Evolutionary conservation across 1,140 invertebrate species (phyloP), one percentile per base, ranked within the genome.

Genomic region (Euura saliciscinereae): DNA sequence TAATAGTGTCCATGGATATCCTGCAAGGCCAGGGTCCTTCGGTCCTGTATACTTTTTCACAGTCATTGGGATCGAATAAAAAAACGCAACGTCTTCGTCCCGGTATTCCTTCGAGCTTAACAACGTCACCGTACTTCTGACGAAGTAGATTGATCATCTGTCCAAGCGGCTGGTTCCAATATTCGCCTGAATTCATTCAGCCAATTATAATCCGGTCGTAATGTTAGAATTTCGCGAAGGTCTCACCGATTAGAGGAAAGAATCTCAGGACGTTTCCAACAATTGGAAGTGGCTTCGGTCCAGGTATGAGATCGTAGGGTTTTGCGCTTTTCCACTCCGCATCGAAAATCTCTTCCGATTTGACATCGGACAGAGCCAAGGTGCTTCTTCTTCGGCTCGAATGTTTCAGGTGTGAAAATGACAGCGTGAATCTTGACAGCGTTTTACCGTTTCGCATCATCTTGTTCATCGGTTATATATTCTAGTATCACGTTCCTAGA

Each of bases 201-300:
- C 11, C 43, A 70, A 73, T 70, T 70, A n/a, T 70, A 11, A 45
- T 42, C 28, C 2, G 4, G 28, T 28, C 28, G 28, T 28, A 28
- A 28, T 28, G 28, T 28, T 59, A 65, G 7, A 70, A 59, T 73
- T 69, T 65, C 64, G 44, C 64, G 44, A 51, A 66, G 45, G 65
- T 45, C 68, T 72, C 71, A 72, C 77, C 75, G 8, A 78, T 64
- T 8, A 43, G 11, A n/a, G 83, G 83, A 11, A 83, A 77, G 72
- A 82, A 88, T 43, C 84, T 71, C 84, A 81, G 87, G 4, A 79
- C 73, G 71, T 87, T 88, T 28, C 87, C 86, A 8, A 88, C 71
- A 10, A 88, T 46, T 2, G 87, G 87, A 8, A 86, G 44, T 5
- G 83, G 80, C 75, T 82, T 81, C 11, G 86, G 86, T 44, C 87